These are phyloP conservation scores for Drosophila insularis DNA, from an alignment of 1,140 invertebrate genomes.

Conservation along the genomic window DNA sequence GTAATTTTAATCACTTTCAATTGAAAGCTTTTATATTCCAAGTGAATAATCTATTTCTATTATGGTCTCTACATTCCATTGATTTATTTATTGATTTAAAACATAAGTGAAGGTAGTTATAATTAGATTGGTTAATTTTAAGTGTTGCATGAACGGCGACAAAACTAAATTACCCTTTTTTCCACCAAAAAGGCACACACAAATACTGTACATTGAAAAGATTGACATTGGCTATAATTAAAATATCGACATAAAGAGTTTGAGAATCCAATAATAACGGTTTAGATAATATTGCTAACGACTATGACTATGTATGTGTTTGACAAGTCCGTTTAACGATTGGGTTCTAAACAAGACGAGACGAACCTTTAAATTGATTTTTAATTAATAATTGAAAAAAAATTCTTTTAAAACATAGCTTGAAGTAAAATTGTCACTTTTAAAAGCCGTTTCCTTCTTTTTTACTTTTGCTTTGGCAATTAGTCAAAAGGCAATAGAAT, in stretches of 20 bases:
- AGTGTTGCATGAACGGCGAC: too few species aligned
- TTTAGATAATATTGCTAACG: not conserved
- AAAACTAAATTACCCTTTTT: too few species aligned
- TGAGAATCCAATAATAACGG: not conserved
- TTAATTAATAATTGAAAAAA: not conserved
- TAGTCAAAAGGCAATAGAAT: conserved; percentile 35
- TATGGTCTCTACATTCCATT: too few species aligned
- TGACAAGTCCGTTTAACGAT: conserved; percentile 6
- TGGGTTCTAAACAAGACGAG: not conserved
- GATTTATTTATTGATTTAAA: too few species aligned
- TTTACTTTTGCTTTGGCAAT: conserved; percentile 29
- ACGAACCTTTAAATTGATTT: not conserved
- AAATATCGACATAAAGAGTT: conserved; percentile 45
- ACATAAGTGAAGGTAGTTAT: too few species aligned
- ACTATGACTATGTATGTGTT: not conserved
- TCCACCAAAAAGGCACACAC: too few species aligned
- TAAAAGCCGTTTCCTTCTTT: conserved; percentile 11
- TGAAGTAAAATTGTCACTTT: conserved; percentile 4
- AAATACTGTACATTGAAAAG: not conserved
- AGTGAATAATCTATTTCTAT: too few species aligned
- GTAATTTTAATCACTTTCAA: too few species aligned
- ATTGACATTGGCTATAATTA: conserved; percentile 51
- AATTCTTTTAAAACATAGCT: too few species aligned
- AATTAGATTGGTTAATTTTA: too few species aligned
- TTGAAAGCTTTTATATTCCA: too few species aligned